Evolutionary conservation across 2,888 invertebrate species (phyloP), one percentile per base, ranked within the genome.

Genomic region (Oxytorus armatus): DNA sequence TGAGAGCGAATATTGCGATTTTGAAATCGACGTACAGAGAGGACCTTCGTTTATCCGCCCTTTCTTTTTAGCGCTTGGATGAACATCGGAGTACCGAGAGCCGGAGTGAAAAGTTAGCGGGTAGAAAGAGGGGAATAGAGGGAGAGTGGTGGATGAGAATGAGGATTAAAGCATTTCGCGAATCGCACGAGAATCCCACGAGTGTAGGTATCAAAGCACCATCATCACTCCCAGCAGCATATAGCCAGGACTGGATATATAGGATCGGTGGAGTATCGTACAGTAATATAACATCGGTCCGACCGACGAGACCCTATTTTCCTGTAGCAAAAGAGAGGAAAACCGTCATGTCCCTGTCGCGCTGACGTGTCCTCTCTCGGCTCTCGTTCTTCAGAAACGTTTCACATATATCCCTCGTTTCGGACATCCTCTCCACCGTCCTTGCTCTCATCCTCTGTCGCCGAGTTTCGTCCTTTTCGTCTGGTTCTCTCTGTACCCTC

Each of bases 1-100:
- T 70, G 78, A 79, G 83, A 80, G 76, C 82, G 82, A 81, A 85
- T 81, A 84, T 85, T 84, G 79, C 82, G 82, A 82, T 85, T 85
- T 82, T 82, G 66, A 81, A 76, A 77, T 77, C 70, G 75, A 76
- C 65, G 63, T 21, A 3, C 8, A 72, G 57, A 73, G 73, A 61
- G 49, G n/a, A n/a, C n/a, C 21, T 18, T 44, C 68, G 23, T 25
- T 69, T 42, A 49, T 21, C 11, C 29, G 53, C 29, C 33, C 21
- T 75, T 69, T 69, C 36, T 36, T 70, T 79, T 70, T 16, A 70
- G 69, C 57, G 61, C 47, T 51, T 14, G 65, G 36, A 16, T 39
- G 23, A 53, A 25, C 57, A 23, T 61, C 51, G 8, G 33, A 53
- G 53, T 39, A 53, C 25, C 23, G 25, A 55, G 18, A 66, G 36